Conservation (phyloP, 2,797 vertebrate genomes). For the Lepus oiostolus region DNA sequence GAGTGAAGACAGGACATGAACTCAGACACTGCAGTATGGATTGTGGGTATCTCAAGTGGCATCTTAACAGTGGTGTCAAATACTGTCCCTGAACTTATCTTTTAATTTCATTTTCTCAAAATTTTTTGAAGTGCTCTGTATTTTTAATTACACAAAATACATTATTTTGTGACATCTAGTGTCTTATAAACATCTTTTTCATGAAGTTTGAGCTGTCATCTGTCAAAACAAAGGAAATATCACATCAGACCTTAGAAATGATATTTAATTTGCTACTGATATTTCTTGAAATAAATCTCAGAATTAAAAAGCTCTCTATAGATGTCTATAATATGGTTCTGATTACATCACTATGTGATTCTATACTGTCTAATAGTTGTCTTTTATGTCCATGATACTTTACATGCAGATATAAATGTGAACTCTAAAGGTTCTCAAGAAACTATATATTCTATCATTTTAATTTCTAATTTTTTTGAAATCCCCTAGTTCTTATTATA, state of each 20-base stretch:
- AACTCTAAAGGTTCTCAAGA: background rate
- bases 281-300: background rate
- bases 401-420: background rate
- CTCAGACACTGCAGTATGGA: too few species aligned
- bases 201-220: background rate
- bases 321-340: background rate
- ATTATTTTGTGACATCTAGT: background rate
- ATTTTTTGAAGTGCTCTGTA: background rate
- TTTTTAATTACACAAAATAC: background rate
- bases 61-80: too few species aligned
- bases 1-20: too few species aligned
- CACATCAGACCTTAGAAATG: background rate
- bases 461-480: background rate
- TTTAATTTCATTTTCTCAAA: too few species aligned
- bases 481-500: background rate
- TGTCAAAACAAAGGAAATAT: background rate
- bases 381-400: background rate
- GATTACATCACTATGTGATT: background rate
- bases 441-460: background rate
- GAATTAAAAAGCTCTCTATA: background rate
- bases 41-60: too few species aligned
- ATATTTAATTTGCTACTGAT: background rate
- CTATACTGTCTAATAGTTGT: background rate
- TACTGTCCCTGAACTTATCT: too few species aligned
- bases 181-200: background rate